Conservation (phyloP, 2,797 vertebrate genomes). For the Poecilia gillii region DNA sequence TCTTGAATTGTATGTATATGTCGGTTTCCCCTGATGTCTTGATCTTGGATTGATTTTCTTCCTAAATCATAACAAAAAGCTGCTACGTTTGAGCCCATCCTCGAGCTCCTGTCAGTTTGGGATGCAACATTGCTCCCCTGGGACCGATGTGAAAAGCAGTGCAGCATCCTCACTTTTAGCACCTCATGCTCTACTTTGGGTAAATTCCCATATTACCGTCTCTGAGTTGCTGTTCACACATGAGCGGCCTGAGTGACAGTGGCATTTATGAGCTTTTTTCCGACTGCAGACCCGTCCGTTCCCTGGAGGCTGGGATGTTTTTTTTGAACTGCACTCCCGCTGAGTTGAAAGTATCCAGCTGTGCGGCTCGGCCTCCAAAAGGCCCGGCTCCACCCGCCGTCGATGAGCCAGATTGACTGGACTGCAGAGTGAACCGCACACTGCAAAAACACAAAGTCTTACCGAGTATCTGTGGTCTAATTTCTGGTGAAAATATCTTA, state of each 20-base stretch:
- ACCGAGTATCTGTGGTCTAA: too few relatives aligned
- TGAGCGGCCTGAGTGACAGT: conserved; percentile 68
- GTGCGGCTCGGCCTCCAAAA: conserved; percentile 29
- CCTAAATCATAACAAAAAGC: conserved; percentile 9
- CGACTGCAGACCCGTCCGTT: conserved; percentile 27
- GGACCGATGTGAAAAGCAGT: conserved; percentile 19
- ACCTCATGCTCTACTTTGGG: conserved; percentile 23
- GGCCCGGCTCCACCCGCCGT: conserved; percentile 36
- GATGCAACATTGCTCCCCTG: conserved; percentile 8
- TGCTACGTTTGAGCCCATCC: conserved; percentile 12
- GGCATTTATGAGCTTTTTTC: conserved; percentile 69
- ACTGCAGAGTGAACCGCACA: conserved; percentile 27
- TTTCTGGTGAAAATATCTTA: too few relatives aligned
- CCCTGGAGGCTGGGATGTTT: conserved; percentile 38
- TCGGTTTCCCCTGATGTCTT: neutral
- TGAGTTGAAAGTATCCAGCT: conserved; percentile 44
- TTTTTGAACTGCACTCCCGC: neutral
- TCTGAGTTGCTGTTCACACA: conserved; percentile 58
- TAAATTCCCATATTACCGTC: conserved; percentile 33
- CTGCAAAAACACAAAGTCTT: too few relatives aligned
- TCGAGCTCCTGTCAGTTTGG: conserved; percentile 1
- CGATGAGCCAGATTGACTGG: conserved; percentile 56
- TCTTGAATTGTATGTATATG: neutral
- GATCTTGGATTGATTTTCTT: neutral
- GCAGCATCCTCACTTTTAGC: conserved; percentile 43